Evolutionary conservation across 1,140 invertebrate species (phyloP).

Genomic region (Temnothorax nylanderi): DNA sequence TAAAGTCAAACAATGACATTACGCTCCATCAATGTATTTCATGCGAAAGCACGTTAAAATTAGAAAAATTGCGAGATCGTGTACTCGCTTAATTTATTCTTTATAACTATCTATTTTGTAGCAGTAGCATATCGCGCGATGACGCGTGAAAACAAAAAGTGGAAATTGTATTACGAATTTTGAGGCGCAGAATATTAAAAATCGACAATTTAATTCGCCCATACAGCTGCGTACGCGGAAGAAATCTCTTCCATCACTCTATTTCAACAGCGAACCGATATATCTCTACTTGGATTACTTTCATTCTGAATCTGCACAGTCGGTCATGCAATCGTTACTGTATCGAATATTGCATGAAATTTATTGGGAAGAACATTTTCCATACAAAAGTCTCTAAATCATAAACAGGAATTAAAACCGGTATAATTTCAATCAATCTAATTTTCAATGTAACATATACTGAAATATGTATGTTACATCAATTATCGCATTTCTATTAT

Average conservation of each 20-base stretch:
- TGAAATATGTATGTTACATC: background rate
- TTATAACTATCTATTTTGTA: background rate
- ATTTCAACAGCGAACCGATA: conserved; percentile 22
- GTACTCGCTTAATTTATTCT: conserved; percentile 31
- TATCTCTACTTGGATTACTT: conserved; percentile 20
- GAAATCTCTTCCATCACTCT: conserved; percentile 20
- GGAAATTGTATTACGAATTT: conserved; percentile 30
- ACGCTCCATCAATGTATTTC: conserved; percentile 20
- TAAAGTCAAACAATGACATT: conserved; percentile 33
- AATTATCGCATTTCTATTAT: background rate
- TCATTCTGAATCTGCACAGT: conserved; percentile 25
- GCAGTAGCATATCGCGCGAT: background rate
- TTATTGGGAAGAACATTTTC: background rate
- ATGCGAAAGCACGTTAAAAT: background rate
- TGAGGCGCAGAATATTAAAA: conserved; percentile 56
- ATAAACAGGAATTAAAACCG: background rate
- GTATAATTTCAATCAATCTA: background rate
- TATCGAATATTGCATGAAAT: conserved; percentile 24
- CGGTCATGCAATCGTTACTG: background rate
- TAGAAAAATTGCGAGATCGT: conserved; percentile 12
- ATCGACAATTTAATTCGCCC: conserved; percentile 45
- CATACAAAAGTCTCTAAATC: background rate
- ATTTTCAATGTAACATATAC: background rate
- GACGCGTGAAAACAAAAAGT: background rate
- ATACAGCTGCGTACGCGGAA: conserved; percentile 6